phyloP scores from a whole-genome alignment of 2,113 vertebrate species.

The Vulpes vulpes region DNA sequence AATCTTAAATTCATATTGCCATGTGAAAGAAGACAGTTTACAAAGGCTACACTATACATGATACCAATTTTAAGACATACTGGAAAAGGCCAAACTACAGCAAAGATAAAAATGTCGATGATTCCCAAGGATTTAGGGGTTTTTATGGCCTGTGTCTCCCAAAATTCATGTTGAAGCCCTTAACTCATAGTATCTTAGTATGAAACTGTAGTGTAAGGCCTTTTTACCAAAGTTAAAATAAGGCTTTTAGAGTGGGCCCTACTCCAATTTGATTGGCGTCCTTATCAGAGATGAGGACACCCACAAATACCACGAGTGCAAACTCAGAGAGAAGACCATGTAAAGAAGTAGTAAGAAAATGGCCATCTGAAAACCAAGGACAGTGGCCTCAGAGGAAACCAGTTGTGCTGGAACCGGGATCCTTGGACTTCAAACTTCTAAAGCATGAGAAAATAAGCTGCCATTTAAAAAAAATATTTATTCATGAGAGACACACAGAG shows the following conservation, averaged over 20 bases:
- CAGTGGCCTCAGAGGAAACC: neutral
- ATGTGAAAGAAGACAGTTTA: neutral
- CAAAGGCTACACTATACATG: neutral
- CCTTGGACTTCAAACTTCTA: neutral
- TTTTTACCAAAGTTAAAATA: neutral
- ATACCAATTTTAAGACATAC: neutral
- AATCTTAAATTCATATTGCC: neutral
- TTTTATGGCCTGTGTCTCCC: fast-evolving
- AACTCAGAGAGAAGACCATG: fast-evolving
- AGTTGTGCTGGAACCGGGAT: neutral
- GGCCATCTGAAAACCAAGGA: neutral
- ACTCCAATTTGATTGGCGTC: neutral
- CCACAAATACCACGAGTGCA: too few relatives aligned
- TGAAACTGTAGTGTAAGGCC: neutral
- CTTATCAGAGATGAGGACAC: neutral
- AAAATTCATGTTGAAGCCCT: neutral
- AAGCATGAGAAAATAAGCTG: neutral
- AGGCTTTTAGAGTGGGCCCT: neutral
- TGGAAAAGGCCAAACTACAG: neutral
- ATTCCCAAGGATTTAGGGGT: fast-evolving
- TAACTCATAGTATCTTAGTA: neutral
- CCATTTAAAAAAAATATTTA: neutral
- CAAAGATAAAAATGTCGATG: neutral
- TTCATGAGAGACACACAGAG: too few relatives aligned
- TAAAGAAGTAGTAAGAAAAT: neutral